phyloP scores from a whole-genome alignment of 2,113 vertebrate species.

The rabbit (Oryctolagus cuniculus) region mOryCun1.1 NC_091435.1:166621001-166621500 shows the following conservation, averaged over 20 bases:
- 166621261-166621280: background rate
- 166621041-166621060: background rate
- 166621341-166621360: too few species aligned
- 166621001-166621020: too few species aligned
- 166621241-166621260: background rate
- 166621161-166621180: accelerated
- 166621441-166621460: background rate
- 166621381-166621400: background rate
- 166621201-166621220: background rate
- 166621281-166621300: too few species aligned
- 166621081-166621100: background rate
- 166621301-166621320: too few species aligned
- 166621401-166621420: conserved; percentile 6
- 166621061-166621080: background rate
- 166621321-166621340: too few species aligned
- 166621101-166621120: background rate
- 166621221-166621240: background rate
- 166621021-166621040: background rate
- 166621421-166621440: background rate
- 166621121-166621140: background rate
- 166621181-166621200: background rate
- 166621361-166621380: background rate
- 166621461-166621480: background rate
- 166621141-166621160: background rate
- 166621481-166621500: background rate